These are phyloP conservation scores for Dreissena rostriformis DNA, from an alignment of 1,140 invertebrate genomes.

Conservation along the genomic window DNA sequence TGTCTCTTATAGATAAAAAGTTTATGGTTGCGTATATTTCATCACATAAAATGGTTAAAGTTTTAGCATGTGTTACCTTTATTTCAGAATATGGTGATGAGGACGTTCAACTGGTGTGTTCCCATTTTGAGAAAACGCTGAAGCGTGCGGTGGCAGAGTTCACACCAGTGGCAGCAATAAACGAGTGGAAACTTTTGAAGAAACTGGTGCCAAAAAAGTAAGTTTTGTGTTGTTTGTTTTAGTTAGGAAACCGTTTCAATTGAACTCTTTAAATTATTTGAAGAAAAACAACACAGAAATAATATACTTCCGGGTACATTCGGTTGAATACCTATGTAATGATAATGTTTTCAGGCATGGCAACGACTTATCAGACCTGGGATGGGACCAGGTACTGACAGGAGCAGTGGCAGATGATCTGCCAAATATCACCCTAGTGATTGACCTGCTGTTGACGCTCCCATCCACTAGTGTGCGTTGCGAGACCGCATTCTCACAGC, in stretches of 20 bases:
- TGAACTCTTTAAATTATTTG: not conserved
- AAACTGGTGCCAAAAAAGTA: not conserved
- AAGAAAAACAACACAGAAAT: not conserved
- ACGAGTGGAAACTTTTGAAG: not conserved
- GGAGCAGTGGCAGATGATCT: not conserved
- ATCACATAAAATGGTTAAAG: too few species aligned
- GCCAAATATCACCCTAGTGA: not conserved
- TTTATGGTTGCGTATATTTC: too few species aligned
- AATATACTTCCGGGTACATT: not conserved
- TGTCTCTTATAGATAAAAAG: too few species aligned
- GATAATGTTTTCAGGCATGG: not conserved
- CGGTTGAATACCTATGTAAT: not conserved
- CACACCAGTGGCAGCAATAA: not conserved
- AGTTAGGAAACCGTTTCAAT: not conserved
- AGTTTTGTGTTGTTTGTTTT: not conserved
- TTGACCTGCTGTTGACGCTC: not conserved
- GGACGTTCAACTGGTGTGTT: not conserved
- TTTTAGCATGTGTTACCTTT: too few species aligned
- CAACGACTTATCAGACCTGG: not conserved
- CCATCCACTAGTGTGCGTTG: slow-evolving; percentile 11
- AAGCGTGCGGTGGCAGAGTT: not conserved
- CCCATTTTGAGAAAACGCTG: not conserved
- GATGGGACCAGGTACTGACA: not conserved
- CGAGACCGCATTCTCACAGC: slow-evolving; percentile 2
- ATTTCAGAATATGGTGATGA: not conserved